Conservation (phyloP, 2,797 vertebrate species). For the Choloepus didactylus region DNA sequence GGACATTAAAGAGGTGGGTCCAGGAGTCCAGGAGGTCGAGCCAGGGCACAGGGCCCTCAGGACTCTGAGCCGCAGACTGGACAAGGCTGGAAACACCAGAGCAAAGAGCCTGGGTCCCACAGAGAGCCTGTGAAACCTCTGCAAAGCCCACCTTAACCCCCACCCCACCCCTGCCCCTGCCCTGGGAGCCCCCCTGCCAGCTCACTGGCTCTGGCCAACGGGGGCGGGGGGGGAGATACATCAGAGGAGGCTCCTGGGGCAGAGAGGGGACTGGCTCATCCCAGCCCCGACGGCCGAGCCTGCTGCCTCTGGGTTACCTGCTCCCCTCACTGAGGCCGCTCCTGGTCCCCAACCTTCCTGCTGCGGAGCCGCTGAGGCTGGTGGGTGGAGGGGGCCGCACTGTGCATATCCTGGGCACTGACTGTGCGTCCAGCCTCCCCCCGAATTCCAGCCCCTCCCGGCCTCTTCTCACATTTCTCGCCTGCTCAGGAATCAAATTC, state of each 20-base stretch:
- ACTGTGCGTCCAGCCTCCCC: not conserved
- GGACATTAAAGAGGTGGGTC: too few relatives aligned
- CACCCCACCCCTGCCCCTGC: too few relatives aligned
- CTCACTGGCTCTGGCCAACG: not conserved
- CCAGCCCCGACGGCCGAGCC: not conserved
- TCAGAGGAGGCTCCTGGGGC: not conserved
- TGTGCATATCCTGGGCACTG: too few relatives aligned
- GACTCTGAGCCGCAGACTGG: not conserved
- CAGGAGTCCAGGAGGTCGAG: not conserved
- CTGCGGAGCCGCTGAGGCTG: not conserved
- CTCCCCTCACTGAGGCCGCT: not conserved
- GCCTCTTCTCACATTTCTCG: not conserved
- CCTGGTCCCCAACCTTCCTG: not conserved
- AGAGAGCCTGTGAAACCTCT: too few relatives aligned
- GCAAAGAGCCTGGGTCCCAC: not conserved
- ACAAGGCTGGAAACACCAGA: not conserved
- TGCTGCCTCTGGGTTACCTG: not conserved
- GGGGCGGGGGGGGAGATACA: not conserved
- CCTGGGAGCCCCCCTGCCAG: not conserved
- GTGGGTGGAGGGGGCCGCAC: too few relatives aligned
- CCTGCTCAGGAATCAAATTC: not conserved
- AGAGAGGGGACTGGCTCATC: not conserved
- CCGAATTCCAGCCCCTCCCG: not conserved
- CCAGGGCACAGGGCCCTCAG: not conserved
- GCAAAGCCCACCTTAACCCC: too few relatives aligned